Evolutionary conservation across 2,113 vertebrate genomes (phyloP).

Genomic region (Polypterus bichir): DNA sequence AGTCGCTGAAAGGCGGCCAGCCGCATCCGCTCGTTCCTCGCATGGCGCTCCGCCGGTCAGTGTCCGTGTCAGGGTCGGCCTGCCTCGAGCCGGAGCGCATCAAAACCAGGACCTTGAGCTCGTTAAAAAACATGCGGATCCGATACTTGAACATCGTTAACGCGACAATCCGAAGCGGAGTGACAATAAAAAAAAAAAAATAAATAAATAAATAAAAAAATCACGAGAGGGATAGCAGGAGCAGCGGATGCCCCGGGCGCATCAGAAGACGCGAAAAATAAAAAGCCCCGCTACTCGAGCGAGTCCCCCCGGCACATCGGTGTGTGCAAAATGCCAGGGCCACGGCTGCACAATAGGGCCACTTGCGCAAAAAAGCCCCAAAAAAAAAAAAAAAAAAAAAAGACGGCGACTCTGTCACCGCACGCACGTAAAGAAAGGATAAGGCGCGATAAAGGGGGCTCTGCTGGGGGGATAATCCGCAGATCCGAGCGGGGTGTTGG

Average conservation of each 20-base stretch:
- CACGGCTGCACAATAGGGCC: too few relatives aligned
- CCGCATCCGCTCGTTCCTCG: slow-evolving; percentile 73
- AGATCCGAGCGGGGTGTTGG: not conserved
- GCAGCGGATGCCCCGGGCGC: not conserved
- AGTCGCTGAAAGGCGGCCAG: slow-evolving; percentile 67
- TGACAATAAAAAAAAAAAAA: slow-evolving; percentile 13
- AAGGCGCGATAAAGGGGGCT: too few relatives aligned
- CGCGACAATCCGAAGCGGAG: slow-evolving; percentile 31
- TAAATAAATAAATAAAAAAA: slow-evolving; percentile 12
- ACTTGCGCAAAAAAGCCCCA: too few relatives aligned
- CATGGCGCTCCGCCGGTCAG: slow-evolving; percentile 43
- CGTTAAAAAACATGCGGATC: slow-evolving; percentile 92
- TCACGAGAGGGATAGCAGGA: not conserved
- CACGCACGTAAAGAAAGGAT: too few relatives aligned
- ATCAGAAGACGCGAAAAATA: too few relatives aligned
- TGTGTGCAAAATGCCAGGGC: too few relatives aligned
- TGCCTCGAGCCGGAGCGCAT: slow-evolving; percentile 73
- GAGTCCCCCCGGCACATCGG: too few relatives aligned
- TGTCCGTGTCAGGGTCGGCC: slow-evolving; percentile 59
- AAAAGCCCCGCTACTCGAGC: not conserved
- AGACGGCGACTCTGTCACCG: too few relatives aligned
- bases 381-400: too few relatives aligned
- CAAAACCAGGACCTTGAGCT: slow-evolving; percentile 88
- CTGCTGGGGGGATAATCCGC: too few relatives aligned
- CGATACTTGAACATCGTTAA: slow-evolving; percentile 85